Conservation (phyloP, 2,797 vertebrate genomes). For the Falco columbarius region DNA sequence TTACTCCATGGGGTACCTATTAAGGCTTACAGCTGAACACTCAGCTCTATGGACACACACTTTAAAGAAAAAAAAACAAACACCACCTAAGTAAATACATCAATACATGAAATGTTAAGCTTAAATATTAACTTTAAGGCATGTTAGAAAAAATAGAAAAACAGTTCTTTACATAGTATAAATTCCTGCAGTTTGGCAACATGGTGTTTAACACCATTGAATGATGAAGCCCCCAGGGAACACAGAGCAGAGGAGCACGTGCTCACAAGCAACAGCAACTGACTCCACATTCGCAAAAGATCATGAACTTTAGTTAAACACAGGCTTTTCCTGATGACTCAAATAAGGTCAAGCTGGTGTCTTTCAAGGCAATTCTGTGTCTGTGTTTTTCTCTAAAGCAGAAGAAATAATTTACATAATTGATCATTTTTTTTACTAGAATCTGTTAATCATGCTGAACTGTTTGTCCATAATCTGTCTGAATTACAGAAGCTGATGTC, state of each 20-base stretch:
- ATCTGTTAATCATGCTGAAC: neutral
- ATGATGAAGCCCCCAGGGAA: neutral
- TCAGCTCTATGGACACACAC: neutral
- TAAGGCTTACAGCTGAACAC: neutral
- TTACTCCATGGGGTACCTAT: neutral
- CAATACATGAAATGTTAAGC: neutral
- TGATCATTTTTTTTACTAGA: neutral
- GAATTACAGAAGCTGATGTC: neutral
- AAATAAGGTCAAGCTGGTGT: neutral
- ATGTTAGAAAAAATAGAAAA: neutral
- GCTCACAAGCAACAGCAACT: neutral
- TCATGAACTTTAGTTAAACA: neutral
- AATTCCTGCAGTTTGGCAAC: neutral
- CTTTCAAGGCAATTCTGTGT: neutral
- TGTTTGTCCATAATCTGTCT: neutral
- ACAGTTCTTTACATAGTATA: neutral
- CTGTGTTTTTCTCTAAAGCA: neutral
- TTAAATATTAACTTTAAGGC: neutral
- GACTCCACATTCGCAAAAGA: neutral
- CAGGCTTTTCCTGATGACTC: neutral
- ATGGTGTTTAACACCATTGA: fast-evolving
- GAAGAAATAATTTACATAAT: neutral
- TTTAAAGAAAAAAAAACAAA: neutral
- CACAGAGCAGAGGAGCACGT: fast-evolving
- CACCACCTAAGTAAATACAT: neutral